Evolutionary conservation across 92 coral and sea anemone species (phyloP), one percentile per base, ranked within the genome.

Genomic region (Porites lobata): DNA sequence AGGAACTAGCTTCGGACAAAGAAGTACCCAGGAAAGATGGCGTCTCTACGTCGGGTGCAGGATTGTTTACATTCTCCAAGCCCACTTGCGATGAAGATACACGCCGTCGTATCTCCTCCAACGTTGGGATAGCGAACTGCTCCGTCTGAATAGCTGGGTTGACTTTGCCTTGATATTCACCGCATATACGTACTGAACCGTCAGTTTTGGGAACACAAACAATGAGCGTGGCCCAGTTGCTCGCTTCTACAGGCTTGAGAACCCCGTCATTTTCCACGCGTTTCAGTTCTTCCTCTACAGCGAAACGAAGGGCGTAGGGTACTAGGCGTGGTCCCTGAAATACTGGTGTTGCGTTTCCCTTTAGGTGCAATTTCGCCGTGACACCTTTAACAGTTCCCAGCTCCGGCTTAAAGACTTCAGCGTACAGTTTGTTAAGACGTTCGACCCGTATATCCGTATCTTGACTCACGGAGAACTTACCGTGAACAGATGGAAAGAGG

Each of bases 181-280:
- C 91, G 43, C 82, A 87, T 12, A 80, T 53, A 9, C 70, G 86
- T 9, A 87, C 90, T 78, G 85, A 57, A 24, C 73, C 82, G 56
- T 80, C 21, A 20, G 19, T 50, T 21, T 81, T 15, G 61, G 54
- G 29, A 6, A 65, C 69, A 3, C 76, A 66, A 11, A 50, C 85
- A 38, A 61, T 72, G 4, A 76, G 86, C 6, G 86, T 80, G 62
- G 81, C 80, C 90, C 86, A 87, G 13, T 87, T 68, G 61, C 86
- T 87, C 6, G 72, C 84, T 50, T 79, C 86, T 43, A 87, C 81
- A 6, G 86, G 79, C 70, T 78, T 69, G 17, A 87, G 18, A 32
- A 87, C 52, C 6, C 57, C 1, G 61, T 26, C 29, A 26, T 26
- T 26, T 26, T 26, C 29, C 29, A 26, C 1, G 29, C 29, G 29